phyloP scores from a whole-genome alignment of 2,113 vertebrate genomes.

The Machaerirhynchus nigripectus region DNA sequence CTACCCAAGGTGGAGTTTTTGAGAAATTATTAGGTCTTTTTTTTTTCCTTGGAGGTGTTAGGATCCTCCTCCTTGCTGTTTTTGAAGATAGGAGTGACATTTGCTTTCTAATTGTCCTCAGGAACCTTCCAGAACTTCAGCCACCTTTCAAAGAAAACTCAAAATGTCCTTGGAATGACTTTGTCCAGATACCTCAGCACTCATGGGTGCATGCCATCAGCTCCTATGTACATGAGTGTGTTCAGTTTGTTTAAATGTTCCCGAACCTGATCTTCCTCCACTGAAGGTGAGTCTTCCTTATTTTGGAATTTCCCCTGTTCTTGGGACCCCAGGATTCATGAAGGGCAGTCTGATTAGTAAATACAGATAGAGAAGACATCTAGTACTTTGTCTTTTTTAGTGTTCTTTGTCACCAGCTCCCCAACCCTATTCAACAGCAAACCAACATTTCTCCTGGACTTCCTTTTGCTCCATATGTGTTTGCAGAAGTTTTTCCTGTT shows the following conservation, averaged over 20 bases:
- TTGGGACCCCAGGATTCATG: not conserved
- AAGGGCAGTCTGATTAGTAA: not conserved
- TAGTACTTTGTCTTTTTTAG: not conserved
- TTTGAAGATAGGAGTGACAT: not conserved
- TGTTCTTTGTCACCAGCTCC: not conserved
- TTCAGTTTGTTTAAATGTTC: not conserved
- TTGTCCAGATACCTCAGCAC: not conserved
- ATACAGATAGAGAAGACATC: not conserved
- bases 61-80: not conserved
- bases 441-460: not conserved
- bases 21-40: not conserved
- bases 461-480: not conserved
- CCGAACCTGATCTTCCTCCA: not conserved
- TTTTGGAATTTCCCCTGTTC: not conserved
- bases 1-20: not conserved
- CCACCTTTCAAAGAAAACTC: not conserved
- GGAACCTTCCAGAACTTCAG: rapidly evolving
- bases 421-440: not conserved
- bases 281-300: not conserved
- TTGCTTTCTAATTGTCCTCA: not conserved
- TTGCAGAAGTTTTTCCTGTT: not conserved
- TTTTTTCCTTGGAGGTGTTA: not conserved
- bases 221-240: not conserved
- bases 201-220: rapidly evolving
- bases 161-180: not conserved